phyloP scores from a whole-genome alignment of 2,797 vertebrate species.

The Enteromius afrohamiltoni region DNA sequence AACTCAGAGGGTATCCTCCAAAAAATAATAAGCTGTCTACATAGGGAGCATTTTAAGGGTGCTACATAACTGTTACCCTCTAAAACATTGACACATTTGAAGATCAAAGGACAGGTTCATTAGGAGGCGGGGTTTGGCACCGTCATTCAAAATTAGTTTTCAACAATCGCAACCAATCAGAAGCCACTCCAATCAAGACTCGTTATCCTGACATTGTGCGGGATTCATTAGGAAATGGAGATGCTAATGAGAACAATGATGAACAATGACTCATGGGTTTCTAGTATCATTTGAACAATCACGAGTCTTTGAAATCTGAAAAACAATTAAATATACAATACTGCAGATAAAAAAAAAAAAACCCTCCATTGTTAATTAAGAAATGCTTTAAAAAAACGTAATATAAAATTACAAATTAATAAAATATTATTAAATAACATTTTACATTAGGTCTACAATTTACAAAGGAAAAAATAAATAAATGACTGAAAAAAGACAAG shows the following conservation, averaged over 20 bases:
- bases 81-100: not conserved
- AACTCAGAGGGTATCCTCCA: not conserved
- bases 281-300: conserved; percentile 18
- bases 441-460: not conserved
- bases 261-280: conserved; percentile 4
- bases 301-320: not conserved
- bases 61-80: not conserved
- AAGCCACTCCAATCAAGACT: conserved; percentile 43
- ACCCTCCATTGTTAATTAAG: no score
- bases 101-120: not conserved
- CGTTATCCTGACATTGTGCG: conserved; percentile 21
- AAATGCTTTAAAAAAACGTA: not conserved
- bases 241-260: conserved; percentile 32
- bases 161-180: conserved; percentile 25
- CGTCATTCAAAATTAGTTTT: conserved; percentile 10
- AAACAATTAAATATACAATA: not conserved
- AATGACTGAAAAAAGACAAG: not conserved
- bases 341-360: not conserved
- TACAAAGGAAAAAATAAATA: not conserved
- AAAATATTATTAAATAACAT: not conserved
- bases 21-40: not conserved
- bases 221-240: conserved; percentile 21
- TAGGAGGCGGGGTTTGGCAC: not conserved
- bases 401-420: not conserved
- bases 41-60: not conserved